Percentiles rank a stretch among this genome's conserved stretches.
Conservation (phyloP, 1,140 invertebrate species). For the Ectropis grisescens region DNA sequence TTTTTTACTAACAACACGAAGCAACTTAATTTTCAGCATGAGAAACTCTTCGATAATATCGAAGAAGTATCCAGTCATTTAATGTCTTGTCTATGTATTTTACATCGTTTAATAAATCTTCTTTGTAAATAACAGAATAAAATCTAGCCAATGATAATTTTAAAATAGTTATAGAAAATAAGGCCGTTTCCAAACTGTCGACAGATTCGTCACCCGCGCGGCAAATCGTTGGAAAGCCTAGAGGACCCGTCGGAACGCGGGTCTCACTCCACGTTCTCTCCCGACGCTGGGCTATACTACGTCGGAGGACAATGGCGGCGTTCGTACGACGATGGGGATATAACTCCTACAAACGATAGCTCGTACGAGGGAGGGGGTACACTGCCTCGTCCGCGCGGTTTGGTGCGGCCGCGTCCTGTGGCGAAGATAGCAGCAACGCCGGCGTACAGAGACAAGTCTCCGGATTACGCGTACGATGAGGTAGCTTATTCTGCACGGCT, state of each 20-base stretch:
- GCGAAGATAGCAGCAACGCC: conserved; percentile 83
- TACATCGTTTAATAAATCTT: too few relatives aligned
- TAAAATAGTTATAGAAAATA: too few relatives aligned
- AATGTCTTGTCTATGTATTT: too few relatives aligned
- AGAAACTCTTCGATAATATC: too few relatives aligned
- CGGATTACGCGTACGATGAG: conserved; percentile 66
- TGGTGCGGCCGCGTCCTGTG: conserved; percentile 86
- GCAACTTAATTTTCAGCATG: too few relatives aligned
- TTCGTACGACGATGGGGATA: conserved; percentile 90
- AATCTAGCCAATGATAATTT: too few relatives aligned
- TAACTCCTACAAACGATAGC: conserved; percentile 88
- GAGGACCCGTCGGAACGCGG: conserved; percentile 77
- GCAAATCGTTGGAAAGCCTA: conserved; percentile 87
- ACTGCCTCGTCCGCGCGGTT: conserved; percentile 84
- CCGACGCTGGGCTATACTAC: conserved; percentile 68
- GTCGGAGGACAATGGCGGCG: conserved; percentile 79
- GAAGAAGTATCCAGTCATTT: too few relatives aligned
- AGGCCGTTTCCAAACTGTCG: conserved; percentile 7
- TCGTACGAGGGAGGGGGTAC: conserved; percentile 84
- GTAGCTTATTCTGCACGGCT: conserved; percentile 61
- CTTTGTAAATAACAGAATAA: too few relatives aligned
- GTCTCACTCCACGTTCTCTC: conserved; percentile 74
- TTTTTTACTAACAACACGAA: too few relatives aligned
- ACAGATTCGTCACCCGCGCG: conserved; percentile 79
- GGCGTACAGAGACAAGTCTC: conserved; percentile 68